Percentiles rank a stretch among this genome's conserved stretches.
Evolutionary conservation across 2,797 vertebrate species (phyloP).

Genomic region (Lepilemur ruficaudatus): DNA sequence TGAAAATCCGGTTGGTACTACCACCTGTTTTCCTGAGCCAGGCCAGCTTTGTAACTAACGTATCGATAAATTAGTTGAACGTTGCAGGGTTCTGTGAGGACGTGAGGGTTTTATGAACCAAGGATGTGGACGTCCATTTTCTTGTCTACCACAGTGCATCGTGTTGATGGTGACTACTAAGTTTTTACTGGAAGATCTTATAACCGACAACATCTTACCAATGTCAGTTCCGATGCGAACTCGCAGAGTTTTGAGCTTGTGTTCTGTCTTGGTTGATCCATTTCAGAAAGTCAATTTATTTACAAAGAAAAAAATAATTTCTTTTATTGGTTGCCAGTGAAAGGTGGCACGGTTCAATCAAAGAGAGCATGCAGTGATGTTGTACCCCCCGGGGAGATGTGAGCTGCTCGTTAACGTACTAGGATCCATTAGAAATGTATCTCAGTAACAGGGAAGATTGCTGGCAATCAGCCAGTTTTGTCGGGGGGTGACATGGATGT

Average conservation of each 20-base stretch:
- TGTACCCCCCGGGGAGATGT: neutral
- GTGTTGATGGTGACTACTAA: neutral
- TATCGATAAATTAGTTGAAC: rapidly evolving
- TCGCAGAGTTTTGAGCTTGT: neutral
- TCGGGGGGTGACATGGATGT: neutral
- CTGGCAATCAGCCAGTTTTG: neutral
- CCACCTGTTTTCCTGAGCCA: neutral
- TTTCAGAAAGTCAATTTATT: neutral
- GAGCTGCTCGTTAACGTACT: neutral
- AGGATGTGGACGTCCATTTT: neutral
- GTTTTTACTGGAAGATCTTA: neutral
- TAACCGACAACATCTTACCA: neutral
- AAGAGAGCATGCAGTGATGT: neutral
- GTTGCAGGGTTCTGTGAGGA: rapidly evolving
- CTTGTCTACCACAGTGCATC: neutral
- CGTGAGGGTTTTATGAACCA: neutral
- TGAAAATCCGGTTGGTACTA: too few relatives aligned
- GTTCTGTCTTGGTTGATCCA: neutral
- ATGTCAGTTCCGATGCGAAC: neutral
- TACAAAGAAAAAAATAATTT: neutral
- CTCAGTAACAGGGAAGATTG: neutral
- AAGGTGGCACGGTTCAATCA: neutral
- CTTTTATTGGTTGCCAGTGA: neutral
- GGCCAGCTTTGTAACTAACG: neutral
- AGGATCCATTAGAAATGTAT: neutral